Evolutionary conservation across 2,113 vertebrate species (phyloP).

Genomic region (Cromileptes altivelis): DNA sequence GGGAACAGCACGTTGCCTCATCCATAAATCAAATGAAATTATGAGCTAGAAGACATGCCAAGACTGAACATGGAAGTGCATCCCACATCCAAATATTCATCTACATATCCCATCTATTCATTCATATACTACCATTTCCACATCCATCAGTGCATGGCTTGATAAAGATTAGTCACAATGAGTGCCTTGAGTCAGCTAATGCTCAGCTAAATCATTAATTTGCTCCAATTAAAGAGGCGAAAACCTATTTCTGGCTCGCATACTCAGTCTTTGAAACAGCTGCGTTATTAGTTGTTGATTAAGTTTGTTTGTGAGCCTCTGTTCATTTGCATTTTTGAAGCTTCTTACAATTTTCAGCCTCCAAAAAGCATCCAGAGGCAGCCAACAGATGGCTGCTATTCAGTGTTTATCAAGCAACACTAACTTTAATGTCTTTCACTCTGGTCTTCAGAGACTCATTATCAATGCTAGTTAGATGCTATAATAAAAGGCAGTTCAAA

Average conservation of each 20-base stretch:
- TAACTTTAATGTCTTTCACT: slow-evolving; percentile 75
- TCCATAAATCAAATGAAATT: slow-evolving; percentile 72
- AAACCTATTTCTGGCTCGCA: slow-evolving; percentile 73
- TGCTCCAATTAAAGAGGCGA: slow-evolving; percentile 78
- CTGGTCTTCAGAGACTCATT: slow-evolving; percentile 67
- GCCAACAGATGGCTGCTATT: slow-evolving; percentile 77
- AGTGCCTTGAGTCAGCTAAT: slow-evolving; percentile 78
- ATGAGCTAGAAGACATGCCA: slow-evolving; percentile 49
- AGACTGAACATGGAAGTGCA: slow-evolving; percentile 53
- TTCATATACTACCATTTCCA: slow-evolving; percentile 65
- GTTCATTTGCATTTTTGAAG: slow-evolving; percentile 78
- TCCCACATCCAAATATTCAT: slow-evolving; percentile 63
- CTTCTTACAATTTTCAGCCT: slow-evolving; percentile 60
- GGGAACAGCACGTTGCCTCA: slow-evolving; percentile 39
- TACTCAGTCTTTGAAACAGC: slow-evolving; percentile 72
- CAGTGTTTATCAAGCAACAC: slow-evolving; percentile 77
- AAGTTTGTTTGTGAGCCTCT: slow-evolving; percentile 78
- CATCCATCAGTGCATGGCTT: slow-evolving; percentile 70
- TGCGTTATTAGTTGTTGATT: slow-evolving; percentile 81
- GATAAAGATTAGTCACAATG: slow-evolving; percentile 80
- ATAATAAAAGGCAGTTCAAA: slow-evolving; percentile 46
- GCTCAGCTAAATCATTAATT: slow-evolving; percentile 81
- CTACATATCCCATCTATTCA: slow-evolving; percentile 61
- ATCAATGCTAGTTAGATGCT: slow-evolving; percentile 54
- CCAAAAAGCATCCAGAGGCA: slow-evolving; percentile 55